These are phyloP conservation scores for Aix galericulata DNA, from an alignment of 2,113 vertebrate species.

Conservation along the genomic window DNA sequence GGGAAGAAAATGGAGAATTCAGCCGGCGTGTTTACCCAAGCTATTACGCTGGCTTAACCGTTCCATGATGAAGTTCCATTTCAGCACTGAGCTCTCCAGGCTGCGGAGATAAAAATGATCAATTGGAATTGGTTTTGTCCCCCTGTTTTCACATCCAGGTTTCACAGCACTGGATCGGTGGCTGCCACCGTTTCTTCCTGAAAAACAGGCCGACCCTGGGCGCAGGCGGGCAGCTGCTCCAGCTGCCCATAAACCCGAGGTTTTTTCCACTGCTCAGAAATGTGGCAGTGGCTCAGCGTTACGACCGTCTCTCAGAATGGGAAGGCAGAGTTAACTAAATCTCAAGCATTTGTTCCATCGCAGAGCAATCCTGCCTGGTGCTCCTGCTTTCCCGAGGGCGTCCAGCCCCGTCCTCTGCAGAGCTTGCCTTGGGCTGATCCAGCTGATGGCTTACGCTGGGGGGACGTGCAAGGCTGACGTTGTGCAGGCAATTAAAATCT, in stretches of 20 bases:
- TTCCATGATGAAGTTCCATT: constrained; percentile 44
- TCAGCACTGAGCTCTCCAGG: not conserved
- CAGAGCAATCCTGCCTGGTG: not conserved
- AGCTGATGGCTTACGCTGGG: not conserved
- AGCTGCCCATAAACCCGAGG: not conserved
- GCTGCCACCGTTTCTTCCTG: not conserved
- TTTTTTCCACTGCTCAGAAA: not conserved
- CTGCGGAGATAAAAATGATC: constrained; percentile 20
- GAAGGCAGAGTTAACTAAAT: not conserved
- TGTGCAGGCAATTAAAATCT: constrained; percentile 29
- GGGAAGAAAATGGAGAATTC: constrained; percentile 33
- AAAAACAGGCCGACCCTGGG: not conserved
- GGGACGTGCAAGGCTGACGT: not conserved
- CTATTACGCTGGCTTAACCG: not conserved
- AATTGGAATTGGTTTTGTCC: not conserved
- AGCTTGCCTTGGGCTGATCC: not conserved
- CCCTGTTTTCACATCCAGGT: not conserved
- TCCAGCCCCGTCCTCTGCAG: not conserved
- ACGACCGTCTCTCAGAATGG: not conserved
- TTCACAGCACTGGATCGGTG: not conserved
- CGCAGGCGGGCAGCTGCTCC: not conserved
- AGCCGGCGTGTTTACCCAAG: constrained; percentile 15
- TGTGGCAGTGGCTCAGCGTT: not conserved
- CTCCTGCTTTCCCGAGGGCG: not conserved
- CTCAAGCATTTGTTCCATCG: not conserved